Conservation (phyloP, 2,888 invertebrate species). For the Cylindroiulus punctatus region DNA sequence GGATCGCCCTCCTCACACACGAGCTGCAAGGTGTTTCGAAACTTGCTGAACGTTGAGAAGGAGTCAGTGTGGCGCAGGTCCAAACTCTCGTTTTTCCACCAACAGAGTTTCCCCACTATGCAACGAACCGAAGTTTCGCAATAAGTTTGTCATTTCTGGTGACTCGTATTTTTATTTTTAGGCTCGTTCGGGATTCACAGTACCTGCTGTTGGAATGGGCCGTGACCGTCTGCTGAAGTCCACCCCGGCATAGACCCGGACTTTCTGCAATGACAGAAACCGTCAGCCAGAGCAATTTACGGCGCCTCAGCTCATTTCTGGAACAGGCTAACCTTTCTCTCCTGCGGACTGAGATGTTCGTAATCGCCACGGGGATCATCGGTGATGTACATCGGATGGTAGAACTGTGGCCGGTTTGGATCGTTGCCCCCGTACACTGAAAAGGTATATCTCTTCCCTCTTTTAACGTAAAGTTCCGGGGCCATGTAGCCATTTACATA, state of each 20-base stretch:
- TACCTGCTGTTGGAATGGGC: slow-evolving; percentile 80
- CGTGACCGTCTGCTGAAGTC: slow-evolving; percentile 84
- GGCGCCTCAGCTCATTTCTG: no score
- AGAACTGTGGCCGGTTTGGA: slow-evolving; percentile 83
- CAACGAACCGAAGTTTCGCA: slow-evolving; percentile 51
- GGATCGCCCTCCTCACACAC: slow-evolving; percentile 79
- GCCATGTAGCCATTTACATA: slow-evolving; percentile 90
- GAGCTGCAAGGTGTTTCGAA: slow-evolving; percentile 79
- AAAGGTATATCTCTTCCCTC: slow-evolving; percentile 87
- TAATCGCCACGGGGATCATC: slow-evolving; percentile 86
- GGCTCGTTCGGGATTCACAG: slow-evolving; percentile 26
- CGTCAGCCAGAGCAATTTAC: not conserved
- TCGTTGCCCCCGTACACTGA: slow-evolving; percentile 85
- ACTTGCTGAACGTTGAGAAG: slow-evolving; percentile 82
- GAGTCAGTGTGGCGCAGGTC: slow-evolving; percentile 83
- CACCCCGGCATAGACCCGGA: slow-evolving; percentile 69
- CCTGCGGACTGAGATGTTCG: slow-evolving; percentile 76
- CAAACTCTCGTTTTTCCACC: slow-evolving; percentile 74
- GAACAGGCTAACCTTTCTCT: slow-evolving; percentile 74
- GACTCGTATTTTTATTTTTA: slow-evolving; percentile 12
- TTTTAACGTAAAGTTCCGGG: slow-evolving; percentile 85
- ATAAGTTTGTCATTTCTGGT: not conserved
- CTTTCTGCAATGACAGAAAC: slow-evolving; percentile 58
- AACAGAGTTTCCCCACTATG: slow-evolving; percentile 81
- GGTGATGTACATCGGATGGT: slow-evolving; percentile 90